Base-by-base conservation (phyloP, 2,113 vertebrate species). In the Motacilla alba region DNA sequence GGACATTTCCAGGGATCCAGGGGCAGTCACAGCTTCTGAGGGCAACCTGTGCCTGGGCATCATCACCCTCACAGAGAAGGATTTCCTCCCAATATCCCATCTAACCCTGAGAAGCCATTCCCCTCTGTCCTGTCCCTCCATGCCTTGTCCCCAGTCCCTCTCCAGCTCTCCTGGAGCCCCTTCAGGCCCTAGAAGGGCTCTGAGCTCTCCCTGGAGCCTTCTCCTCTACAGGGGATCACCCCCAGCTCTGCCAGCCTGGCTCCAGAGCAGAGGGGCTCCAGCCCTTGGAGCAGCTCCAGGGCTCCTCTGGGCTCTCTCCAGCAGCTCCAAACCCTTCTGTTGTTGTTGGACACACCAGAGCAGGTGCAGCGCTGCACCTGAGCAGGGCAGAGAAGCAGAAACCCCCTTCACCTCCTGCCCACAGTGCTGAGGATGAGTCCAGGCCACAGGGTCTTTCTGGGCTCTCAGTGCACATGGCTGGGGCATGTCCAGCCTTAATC, bases 31-130 rank as follows among this genome's bases (percentile, higher is more conserved):
- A 75, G 39, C 28, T 60, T 2, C 62, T 60, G 33, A 46, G 46
- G 15, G 10, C 15, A 67, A 0, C 23, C 13, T 67, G 28, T 60
- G 46, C 44, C 68, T 13, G 33, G 19, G 15, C 37, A 16, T 74
- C 2, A 1, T 2, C 19, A 39, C 15, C 39, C 37, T 59, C 23
- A 1, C 6, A 33, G 19, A 4, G 13, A 59, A 44, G 0, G 1
- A 74, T 67, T 66, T 2, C 33, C 46, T 20, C 28, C 9, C 33
- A 21, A 21, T 21, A 37, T 67, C 13, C 52, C 33, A 59, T n/a
- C 52, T 4, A 23, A 0, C 35, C 44, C 44, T 67, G 26, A 26
- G n/a, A 73, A 88, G 35, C 21, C 50, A 73, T 58, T 50, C 17
- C 22, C 14, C 18, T 15, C 0, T 27, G 21, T 50, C 33, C 26